Conservation (phyloP, 2,888 invertebrate genomes). For the Trichogramma dendrolimi region DNA sequence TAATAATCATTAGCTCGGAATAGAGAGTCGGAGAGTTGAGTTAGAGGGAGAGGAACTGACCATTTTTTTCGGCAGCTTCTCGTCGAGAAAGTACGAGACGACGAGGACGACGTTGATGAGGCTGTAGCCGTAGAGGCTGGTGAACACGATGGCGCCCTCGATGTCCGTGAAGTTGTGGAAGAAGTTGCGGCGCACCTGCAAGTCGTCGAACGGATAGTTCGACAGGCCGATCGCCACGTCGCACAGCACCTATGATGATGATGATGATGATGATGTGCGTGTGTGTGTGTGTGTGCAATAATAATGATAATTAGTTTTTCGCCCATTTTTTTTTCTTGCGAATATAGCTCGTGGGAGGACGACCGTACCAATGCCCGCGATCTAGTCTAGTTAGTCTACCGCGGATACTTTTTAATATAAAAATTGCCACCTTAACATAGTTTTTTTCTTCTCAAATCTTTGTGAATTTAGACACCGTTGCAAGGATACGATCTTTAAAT, state of each 20-base stretch:
- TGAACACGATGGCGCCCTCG: conserved; percentile 53
- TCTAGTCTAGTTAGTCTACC: no score
- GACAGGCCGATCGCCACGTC: conserved; percentile 61
- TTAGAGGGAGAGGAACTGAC: conserved; percentile 34
- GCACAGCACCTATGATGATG: conserved; percentile 56
- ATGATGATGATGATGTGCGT: no score
- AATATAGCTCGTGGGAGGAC: no score
- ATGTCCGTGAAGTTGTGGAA: conserved; percentile 56
- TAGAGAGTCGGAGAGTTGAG: not conserved
- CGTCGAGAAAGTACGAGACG: conserved; percentile 59
- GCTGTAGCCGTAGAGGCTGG: conserved; percentile 63
- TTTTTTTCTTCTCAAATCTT: no score
- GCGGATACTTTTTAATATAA: no score
- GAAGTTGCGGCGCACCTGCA: conserved; percentile 48
- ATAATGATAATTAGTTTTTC: no score
- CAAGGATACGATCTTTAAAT: no score
- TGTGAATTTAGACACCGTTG: no score
- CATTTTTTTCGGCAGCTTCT: conserved; percentile 61
- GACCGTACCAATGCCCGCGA: no score
- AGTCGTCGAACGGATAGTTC: conserved; percentile 59
- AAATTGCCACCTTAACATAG: no score
- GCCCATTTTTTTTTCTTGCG: no score
- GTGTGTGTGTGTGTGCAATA: no score
- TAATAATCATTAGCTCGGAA: conserved; percentile 9
- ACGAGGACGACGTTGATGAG: conserved; percentile 63